These are phyloP conservation scores for Epirrhoe alternata DNA, from an alignment of 2,888 invertebrate genomes.

Conservation along the genomic window DNA sequence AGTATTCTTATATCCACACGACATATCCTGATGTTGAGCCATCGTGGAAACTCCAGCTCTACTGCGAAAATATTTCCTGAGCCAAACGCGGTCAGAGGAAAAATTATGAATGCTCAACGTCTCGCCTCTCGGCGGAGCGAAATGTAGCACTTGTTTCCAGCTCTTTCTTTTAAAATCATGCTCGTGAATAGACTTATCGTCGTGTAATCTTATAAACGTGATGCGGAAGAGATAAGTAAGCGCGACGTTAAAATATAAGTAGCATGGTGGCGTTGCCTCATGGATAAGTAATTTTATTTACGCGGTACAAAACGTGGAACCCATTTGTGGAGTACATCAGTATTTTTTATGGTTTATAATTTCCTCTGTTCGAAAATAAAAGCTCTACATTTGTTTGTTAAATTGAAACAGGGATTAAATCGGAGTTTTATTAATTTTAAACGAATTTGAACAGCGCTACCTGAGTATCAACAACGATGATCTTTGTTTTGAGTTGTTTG, in stretches of 20 bases:
- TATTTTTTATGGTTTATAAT: not conserved
- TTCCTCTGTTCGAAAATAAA: not conserved
- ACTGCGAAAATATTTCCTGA: constrained; percentile 36
- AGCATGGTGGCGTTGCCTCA: constrained; percentile 15
- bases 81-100: constrained; percentile 44
- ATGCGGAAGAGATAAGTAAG: constrained; percentile 30
- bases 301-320: constrained; percentile 14
- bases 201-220: constrained; percentile 32
- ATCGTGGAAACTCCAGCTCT: constrained; percentile 19
- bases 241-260: constrained; percentile 25
- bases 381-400: not conserved
- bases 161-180: constrained; percentile 32
- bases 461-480: not conserved
- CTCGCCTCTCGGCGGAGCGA: constrained; percentile 36
- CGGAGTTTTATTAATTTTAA: not conserved
- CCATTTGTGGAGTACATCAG: constrained; percentile 5
- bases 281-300: constrained; percentile 23
- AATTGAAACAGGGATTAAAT: not conserved
- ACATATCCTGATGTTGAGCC: constrained; percentile 8
- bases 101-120: constrained; percentile 41
- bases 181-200: constrained; percentile 21
- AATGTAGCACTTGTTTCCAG: constrained; percentile 37
- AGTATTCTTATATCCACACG: constrained; percentile 1
- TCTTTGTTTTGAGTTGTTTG: constrained; percentile 8
- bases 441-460: not conserved